These are phyloP conservation scores for Clupea harengus DNA, from an alignment of 2,113 vertebrate species.

Conservation along the genomic window DNA sequence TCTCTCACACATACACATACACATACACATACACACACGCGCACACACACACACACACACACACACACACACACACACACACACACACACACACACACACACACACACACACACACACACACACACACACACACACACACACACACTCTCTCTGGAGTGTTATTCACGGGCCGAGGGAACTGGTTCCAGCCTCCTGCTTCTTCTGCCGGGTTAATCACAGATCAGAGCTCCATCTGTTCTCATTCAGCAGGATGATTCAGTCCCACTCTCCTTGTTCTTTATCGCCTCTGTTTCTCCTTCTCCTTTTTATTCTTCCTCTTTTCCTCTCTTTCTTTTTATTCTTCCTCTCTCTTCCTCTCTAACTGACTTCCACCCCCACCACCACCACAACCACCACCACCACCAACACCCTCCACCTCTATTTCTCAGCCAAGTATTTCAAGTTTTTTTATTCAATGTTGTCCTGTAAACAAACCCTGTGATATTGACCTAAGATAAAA, in stretches of 20 bases:
- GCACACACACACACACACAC: slow-evolving; percentile 35
- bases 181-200: slow-evolving; percentile 76
- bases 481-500: background rate
- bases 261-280: background rate
- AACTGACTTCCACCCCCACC: background rate
- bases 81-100: slow-evolving; percentile 20
- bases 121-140: slow-evolving; percentile 34
- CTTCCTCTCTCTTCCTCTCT: slow-evolving; percentile 4
- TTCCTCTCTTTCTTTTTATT: background rate
- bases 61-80: background rate
- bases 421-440: background rate
- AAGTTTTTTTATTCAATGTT: background rate
- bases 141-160: slow-evolving; percentile 64
- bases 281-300: background rate
- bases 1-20: background rate
- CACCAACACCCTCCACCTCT: background rate
- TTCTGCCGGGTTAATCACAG: slow-evolving; percentile 82
- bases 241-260: slow-evolving; percentile 64
- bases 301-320: background rate
- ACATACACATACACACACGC: slow-evolving; percentile 25
- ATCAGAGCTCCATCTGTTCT: slow-evolving; percentile 82
- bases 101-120: slow-evolving; percentile 34
- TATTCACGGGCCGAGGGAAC: slow-evolving; percentile 78
- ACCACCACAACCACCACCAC: no score
- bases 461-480: background rate